A percentile compares a stretch with the other conserved stretches of the same genome.
Conservation (phyloP, 2,797 vertebrate genomes). For the Limnodromus scolopaceus region DNA sequence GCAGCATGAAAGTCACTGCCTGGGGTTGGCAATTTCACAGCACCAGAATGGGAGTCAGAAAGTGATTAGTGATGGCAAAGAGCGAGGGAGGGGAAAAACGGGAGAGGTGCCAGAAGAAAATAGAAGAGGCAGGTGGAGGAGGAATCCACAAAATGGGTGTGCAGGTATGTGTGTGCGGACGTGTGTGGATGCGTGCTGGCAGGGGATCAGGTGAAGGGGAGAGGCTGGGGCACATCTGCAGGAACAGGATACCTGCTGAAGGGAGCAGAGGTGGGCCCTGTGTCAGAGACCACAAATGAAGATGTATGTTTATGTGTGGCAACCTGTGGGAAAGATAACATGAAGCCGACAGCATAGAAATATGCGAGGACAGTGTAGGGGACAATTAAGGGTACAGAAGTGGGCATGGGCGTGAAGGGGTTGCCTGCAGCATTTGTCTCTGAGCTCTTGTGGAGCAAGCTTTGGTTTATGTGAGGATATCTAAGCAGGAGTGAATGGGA, state of each 20-base stretch:
- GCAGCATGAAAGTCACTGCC: background rate
- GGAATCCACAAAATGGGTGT: background rate
- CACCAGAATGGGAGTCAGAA: background rate
- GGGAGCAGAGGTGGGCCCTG: background rate
- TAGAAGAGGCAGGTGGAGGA: background rate
- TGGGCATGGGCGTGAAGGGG: background rate
- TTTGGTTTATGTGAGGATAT: background rate
- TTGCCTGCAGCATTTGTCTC: background rate
- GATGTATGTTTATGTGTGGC: background rate
- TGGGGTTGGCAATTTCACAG: slow-evolving; percentile 2
- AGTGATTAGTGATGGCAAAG: background rate
- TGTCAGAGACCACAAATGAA: background rate
- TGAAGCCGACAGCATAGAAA: background rate
- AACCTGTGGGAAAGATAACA: background rate
- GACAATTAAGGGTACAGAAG: background rate
- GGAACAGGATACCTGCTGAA: background rate
- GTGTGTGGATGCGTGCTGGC: background rate
- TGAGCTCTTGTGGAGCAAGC: background rate
- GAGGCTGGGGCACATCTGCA: background rate
- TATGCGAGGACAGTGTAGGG: rapidly evolving
- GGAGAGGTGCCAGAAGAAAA: background rate
- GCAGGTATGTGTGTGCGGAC: background rate
- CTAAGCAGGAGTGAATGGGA: background rate
- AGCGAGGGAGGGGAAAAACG: background rate
- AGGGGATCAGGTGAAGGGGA: background rate